Conservation (phyloP, 2,888 invertebrate genomes). For the Mongoloraphidia duomilia region DNA sequence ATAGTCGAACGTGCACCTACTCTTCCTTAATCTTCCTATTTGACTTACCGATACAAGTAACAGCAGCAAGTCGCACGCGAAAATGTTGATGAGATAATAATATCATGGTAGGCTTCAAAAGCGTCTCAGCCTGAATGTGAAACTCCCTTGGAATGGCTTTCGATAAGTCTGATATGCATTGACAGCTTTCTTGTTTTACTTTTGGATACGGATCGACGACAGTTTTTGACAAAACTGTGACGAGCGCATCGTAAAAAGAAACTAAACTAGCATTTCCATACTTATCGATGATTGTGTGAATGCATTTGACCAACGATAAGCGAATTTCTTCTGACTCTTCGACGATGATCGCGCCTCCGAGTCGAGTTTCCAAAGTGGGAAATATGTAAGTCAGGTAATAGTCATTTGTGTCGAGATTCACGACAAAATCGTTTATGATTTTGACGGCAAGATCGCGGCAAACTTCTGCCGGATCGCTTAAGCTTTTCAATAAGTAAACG, state of each 20-base stretch:
- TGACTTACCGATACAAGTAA: slow-evolving; percentile 55
- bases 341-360: slow-evolving; percentile 59
- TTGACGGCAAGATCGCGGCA: slow-evolving; percentile 44
- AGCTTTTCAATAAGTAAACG: slow-evolving; percentile 29
- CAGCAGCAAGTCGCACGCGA: slow-evolving; percentile 57
- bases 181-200: slow-evolving; percentile 65
- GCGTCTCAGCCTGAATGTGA: slow-evolving; percentile 55
- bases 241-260: slow-evolving; percentile 60
- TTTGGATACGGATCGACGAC: slow-evolving; percentile 65
- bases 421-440: slow-evolving; percentile 40
- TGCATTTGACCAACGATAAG: slow-evolving; percentile 46
- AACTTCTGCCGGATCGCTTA: slow-evolving; percentile 44
- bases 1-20: too few species aligned
- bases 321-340: slow-evolving; percentile 74
- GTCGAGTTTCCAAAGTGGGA: slow-evolving; percentile 58
- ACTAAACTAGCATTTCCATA: slow-evolving; percentile 44
- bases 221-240: slow-evolving; percentile 55
- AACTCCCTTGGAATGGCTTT: slow-evolving; percentile 51
- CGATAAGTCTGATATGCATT: slow-evolving; percentile 51
- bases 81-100: slow-evolving; percentile 74
- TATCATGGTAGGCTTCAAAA: slow-evolving; percentile 56
- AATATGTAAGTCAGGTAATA: slow-evolving; percentile 62
- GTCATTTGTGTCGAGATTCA: slow-evolving; percentile 46
- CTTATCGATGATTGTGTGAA: slow-evolving; percentile 48
- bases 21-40: too few species aligned